Percentiles rank a stretch among this genome's conserved stretches.
phyloP scores from a whole-genome alignment of 2,888 invertebrate genomes.

The Clepsis dumicolana region DNA sequence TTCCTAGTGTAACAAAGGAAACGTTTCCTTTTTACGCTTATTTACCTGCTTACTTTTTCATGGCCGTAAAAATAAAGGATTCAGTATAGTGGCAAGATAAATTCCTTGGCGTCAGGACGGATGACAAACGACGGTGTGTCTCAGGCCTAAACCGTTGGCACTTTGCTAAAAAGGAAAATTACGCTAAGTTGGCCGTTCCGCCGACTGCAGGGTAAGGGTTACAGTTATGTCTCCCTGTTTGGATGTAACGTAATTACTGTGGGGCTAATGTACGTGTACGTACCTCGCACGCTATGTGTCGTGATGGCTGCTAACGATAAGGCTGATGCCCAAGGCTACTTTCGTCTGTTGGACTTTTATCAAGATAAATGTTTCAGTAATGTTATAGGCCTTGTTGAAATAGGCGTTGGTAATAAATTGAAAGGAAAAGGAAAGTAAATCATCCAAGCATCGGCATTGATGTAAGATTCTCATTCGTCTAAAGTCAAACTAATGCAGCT shows the following conservation, averaged over 20 bases:
- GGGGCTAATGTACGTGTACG: slow-evolving; percentile 50
- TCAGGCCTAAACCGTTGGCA: slow-evolving; percentile 29
- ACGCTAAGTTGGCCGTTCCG: slow-evolving; percentile 34
- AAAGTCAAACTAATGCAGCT: neutral
- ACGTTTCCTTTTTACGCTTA: slow-evolving; percentile 1
- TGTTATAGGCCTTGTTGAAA: too few species aligned
- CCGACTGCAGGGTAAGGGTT: slow-evolving; percentile 47
- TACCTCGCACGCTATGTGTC: slow-evolving; percentile 63
- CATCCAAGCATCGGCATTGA: too few species aligned
- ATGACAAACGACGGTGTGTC: slow-evolving; percentile 35
- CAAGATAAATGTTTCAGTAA: neutral
- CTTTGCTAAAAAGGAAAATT: slow-evolving; percentile 29
- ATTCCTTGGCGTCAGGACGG: slow-evolving; percentile 19
- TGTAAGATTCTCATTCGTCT: too few species aligned
- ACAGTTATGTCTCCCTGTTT: slow-evolving; percentile 65
- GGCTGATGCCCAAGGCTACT: slow-evolving; percentile 23
- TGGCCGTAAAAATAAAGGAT: slow-evolving; percentile 1
- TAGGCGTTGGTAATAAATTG: neutral
- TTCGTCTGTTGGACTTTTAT: neutral
- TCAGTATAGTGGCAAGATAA: slow-evolving; percentile 22
- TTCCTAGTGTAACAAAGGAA: neutral
- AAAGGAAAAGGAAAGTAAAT: neutral
- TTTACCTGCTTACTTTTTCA: slow-evolving; percentile 19
- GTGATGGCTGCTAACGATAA: slow-evolving; percentile 48
- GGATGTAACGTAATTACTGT: slow-evolving; percentile 66